These are phyloP conservation scores for Drosophila repleta DNA, from an alignment of 1,140 invertebrate species.

Conservation along the genomic window DNA sequence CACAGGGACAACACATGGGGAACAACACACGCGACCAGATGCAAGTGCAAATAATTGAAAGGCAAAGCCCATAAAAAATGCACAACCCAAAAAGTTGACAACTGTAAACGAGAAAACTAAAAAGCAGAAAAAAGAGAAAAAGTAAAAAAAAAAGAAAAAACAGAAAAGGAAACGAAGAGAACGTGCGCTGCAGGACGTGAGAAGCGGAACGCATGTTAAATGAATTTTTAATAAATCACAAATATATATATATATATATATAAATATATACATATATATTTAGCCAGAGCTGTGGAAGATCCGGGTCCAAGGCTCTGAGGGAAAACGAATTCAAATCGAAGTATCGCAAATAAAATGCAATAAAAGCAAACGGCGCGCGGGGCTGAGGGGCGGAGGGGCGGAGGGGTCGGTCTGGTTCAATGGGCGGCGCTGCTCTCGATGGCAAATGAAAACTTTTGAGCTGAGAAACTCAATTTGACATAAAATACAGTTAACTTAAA, in stretches of 20 bases:
- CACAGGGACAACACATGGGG: constrained; percentile 18
- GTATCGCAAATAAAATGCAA: constrained; percentile 31
- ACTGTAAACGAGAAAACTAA: constrained; percentile 45
- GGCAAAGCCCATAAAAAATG: constrained; percentile 33
- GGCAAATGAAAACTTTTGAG: background rate
- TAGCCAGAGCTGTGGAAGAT: background rate
- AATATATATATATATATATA: constrained; percentile 3
- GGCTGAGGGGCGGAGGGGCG: background rate
- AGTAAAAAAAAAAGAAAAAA: constrained; percentile 9
- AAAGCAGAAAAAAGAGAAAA: constrained; percentile 1
- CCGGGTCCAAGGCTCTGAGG: constrained; percentile 4
- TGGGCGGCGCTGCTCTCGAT: background rate
- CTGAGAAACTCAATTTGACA: too few species aligned
- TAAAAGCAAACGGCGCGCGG: constrained; percentile 13
- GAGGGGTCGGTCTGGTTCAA: too few species aligned
- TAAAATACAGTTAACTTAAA: too few species aligned
- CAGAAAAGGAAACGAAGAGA: constrained; percentile 1
- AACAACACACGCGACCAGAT: constrained; percentile 42
- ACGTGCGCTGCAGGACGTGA: constrained; percentile 23
- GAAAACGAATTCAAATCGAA: constrained; percentile 3
- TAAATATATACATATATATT: constrained; percentile 1
- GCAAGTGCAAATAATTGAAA: constrained; percentile 57
- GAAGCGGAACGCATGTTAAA: constrained; percentile 47
- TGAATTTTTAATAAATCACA: constrained; percentile 62
- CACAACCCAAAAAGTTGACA: constrained; percentile 53